A percentile compares a stretch with the other conserved stretches of the same genome.
phyloP scores from a whole-genome alignment of 2,113 vertebrate genomes.

The Cebus imitator region DNA sequence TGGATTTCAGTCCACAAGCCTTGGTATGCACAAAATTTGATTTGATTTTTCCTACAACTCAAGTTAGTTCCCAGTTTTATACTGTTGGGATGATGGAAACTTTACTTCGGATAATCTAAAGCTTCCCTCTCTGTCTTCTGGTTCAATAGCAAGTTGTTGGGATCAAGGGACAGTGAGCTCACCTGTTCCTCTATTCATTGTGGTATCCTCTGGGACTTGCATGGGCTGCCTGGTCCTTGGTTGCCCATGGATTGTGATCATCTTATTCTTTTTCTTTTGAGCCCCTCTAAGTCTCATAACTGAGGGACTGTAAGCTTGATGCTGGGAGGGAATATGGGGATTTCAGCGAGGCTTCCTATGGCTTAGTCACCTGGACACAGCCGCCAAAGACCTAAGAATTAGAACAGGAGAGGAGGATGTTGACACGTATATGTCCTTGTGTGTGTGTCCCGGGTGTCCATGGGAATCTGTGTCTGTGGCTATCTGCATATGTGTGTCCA shows the following conservation, averaged over 20 bases:
- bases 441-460: too few species aligned
- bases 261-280: background rate
- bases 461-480: background rate
- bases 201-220: background rate
- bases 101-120: background rate
- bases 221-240: background rate
- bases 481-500: background rate
- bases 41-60: background rate
- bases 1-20: background rate
- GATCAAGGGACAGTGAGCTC: background rate
- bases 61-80: background rate
- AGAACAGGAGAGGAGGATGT: background rate
- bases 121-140: background rate
- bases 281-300: background rate
- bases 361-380: background rate
- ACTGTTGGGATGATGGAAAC: background rate
- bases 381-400: background rate
- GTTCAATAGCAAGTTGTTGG: background rate
- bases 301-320: background rate
- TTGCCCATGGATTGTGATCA: too few species aligned
- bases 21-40: background rate
- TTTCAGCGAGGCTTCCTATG: background rate
- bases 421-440: too few species aligned
- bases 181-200: background rate
- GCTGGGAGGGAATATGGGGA: too few species aligned